Evolutionary conservation across 2,113 vertebrate genomes (phyloP).

Genomic region (Megaleporinus macrocephalus): DNA sequence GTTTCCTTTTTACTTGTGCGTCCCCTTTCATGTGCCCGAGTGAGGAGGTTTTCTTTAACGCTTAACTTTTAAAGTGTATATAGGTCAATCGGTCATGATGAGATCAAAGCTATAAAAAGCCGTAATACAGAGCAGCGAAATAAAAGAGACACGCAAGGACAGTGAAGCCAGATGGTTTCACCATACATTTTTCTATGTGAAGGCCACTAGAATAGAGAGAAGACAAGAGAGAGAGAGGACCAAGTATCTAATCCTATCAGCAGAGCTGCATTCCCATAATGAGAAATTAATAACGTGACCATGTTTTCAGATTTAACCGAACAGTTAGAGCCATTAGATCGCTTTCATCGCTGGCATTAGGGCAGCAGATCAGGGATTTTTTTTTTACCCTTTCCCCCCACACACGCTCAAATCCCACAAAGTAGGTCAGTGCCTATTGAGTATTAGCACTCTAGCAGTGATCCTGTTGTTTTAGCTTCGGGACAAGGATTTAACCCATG

Average conservation of each 20-base stretch:
- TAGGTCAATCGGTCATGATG: conserved; percentile 11
- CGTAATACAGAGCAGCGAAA: background rate
- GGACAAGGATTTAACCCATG: conserved; percentile 80
- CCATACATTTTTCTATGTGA: conserved; percentile 61
- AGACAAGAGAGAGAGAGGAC: conserved; percentile 61
- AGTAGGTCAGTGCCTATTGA: conserved; percentile 83
- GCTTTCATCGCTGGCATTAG: conserved; percentile 80
- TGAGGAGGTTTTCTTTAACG: background rate
- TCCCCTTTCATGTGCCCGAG: background rate
- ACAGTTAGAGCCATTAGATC: conserved; percentile 82
- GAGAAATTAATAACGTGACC: conserved; percentile 81
- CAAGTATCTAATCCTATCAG: conserved; percentile 77
- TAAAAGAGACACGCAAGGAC: conserved; percentile 28
- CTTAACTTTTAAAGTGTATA: conserved; percentile 1
- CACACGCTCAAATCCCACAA: conserved; percentile 73
- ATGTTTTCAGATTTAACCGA: conserved; percentile 80
- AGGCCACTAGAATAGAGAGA: conserved; percentile 60
- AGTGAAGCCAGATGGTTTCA: conserved; percentile 68
- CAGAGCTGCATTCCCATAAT: conserved; percentile 79
- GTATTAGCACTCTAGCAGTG: conserved; percentile 78
- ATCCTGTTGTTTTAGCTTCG: conserved; percentile 81
- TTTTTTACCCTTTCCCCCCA: conserved; percentile 52
- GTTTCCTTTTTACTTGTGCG: background rate
- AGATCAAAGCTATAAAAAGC: conserved; percentile 5
- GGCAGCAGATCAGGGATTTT: conserved; percentile 72